phyloP scores from a whole-genome alignment of 1,140 invertebrate species.

The Atta colombica region DNA sequence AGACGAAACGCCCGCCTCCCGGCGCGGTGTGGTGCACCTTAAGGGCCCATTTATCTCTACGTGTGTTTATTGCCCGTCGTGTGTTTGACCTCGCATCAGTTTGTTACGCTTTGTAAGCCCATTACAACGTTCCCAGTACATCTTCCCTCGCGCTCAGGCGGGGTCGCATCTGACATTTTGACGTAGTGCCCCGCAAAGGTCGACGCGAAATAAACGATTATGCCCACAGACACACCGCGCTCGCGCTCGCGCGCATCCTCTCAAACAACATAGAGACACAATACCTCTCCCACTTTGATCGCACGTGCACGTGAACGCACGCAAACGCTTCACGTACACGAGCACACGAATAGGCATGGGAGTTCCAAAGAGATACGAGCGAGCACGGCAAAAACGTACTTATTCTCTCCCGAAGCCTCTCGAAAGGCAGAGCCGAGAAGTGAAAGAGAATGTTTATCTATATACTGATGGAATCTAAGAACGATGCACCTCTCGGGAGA shows the following conservation, averaged over 20 bases:
- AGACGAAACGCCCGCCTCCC: slow-evolving; percentile 80
- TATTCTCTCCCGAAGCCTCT: slow-evolving; percentile 66
- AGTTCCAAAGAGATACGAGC: slow-evolving; percentile 48
- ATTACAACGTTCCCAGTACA: slow-evolving; percentile 86
- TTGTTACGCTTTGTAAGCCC: slow-evolving; percentile 87
- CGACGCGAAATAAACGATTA: slow-evolving; percentile 86
- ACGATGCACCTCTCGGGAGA: slow-evolving; percentile 64
- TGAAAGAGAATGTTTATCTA: slow-evolving; percentile 77
- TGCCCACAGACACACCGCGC: slow-evolving; percentile 67
- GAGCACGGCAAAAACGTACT: slow-evolving; percentile 51
- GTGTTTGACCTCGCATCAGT: slow-evolving; percentile 86
- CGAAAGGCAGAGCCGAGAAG: slow-evolving; percentile 63
- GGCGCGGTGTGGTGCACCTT: slow-evolving; percentile 67
- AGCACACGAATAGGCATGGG: not conserved
- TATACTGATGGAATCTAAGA: slow-evolving; percentile 74
- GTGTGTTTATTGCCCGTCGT: slow-evolving; percentile 86
- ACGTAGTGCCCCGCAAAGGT: slow-evolving; percentile 86
- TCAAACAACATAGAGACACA: slow-evolving; percentile 70
- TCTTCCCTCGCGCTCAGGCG: slow-evolving; percentile 82
- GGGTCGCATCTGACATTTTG: slow-evolving; percentile 86
- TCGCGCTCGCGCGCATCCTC: slow-evolving; percentile 53
- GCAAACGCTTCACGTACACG: not conserved
- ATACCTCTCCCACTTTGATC: slow-evolving; percentile 61
- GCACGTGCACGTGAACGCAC: slow-evolving; percentile 15
- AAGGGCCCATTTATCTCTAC: slow-evolving; percentile 85